Evolutionary conservation across 2,797 vertebrate species (phyloP).

Genomic region (Anableps anableps): DNA sequence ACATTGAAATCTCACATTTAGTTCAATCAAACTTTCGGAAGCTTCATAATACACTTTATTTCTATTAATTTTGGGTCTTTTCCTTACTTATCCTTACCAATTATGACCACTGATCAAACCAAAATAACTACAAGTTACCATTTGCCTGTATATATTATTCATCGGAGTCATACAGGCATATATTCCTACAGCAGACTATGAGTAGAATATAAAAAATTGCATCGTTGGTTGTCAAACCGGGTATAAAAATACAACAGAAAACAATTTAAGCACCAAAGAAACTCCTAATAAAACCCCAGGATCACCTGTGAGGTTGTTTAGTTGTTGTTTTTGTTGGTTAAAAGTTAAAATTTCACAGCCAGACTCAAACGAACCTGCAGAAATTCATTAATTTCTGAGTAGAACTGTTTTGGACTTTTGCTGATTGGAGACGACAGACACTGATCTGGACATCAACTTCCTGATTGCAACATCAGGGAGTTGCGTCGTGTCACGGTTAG

Average conservation of each 20-base stretch:
- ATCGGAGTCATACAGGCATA: not conserved
- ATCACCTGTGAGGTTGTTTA: not conserved
- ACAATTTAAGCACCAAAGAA: not conserved
- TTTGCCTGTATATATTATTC: not conserved
- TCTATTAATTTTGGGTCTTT: not conserved
- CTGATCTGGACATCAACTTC: conserved; percentile 18
- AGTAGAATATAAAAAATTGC: not conserved
- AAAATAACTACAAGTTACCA: not conserved
- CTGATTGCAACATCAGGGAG: conserved; percentile 13
- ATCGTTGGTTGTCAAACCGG: no score
- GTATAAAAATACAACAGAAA: no score
- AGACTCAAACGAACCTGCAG: not conserved
- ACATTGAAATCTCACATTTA: not conserved
- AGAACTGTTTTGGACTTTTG: not conserved
- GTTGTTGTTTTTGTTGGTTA: not conserved
- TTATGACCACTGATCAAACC: not conserved
- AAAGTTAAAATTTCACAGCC: not conserved
- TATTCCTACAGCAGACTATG: not conserved
- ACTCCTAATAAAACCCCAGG: no score
- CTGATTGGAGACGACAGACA: not conserved
- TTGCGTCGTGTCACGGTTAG: not conserved
- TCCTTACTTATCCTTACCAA: not conserved
- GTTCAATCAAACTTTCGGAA: not conserved
- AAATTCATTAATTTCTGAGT: not conserved
- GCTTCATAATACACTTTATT: not conserved